Evolutionary conservation across 2,888 invertebrate genomes (phyloP).

Genomic region (Spisula subtruncata): DNA sequence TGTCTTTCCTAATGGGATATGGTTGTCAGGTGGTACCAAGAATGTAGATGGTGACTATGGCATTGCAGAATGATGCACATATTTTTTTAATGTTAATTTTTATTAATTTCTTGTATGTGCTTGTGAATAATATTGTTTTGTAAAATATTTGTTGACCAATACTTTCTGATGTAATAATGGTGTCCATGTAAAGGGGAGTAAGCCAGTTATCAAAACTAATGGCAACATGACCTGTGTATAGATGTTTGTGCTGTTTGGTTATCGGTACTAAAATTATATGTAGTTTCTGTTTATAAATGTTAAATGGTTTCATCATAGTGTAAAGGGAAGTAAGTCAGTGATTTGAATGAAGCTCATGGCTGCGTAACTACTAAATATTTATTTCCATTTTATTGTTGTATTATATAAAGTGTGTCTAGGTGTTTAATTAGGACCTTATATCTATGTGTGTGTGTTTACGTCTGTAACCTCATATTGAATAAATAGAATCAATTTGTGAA

Average conservation of each 20-base stretch:
- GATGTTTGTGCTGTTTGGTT: no score
- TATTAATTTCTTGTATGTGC: constrained; percentile 17
- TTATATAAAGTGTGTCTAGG: constrained; percentile 10
- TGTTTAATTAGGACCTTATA: not conserved
- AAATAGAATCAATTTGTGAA: not conserved
- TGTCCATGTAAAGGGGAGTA: no score
- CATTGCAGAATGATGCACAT: not conserved
- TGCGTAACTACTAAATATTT: not conserved
- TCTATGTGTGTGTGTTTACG: not conserved
- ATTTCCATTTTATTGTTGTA: not conserved
- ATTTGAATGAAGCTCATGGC: no score
- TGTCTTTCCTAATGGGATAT: not conserved
- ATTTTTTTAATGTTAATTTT: not conserved
- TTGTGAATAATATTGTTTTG: not conserved
- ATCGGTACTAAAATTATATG: no score
- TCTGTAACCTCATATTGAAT: not conserved
- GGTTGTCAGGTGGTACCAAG: no score
- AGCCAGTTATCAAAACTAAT: no score
- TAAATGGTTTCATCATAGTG: no score
- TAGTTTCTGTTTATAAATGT: no score
- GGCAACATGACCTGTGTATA: no score
- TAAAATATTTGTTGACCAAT: no score
- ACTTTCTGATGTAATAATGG: no score
- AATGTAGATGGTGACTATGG: not conserved
- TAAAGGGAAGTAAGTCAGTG: no score